A percentile compares a stretch with the other conserved stretches of the same genome.
These are phyloP conservation scores for Orthosia incerta DNA, from an alignment of 2,888 invertebrate species.

Conservation along the genomic window DNA sequence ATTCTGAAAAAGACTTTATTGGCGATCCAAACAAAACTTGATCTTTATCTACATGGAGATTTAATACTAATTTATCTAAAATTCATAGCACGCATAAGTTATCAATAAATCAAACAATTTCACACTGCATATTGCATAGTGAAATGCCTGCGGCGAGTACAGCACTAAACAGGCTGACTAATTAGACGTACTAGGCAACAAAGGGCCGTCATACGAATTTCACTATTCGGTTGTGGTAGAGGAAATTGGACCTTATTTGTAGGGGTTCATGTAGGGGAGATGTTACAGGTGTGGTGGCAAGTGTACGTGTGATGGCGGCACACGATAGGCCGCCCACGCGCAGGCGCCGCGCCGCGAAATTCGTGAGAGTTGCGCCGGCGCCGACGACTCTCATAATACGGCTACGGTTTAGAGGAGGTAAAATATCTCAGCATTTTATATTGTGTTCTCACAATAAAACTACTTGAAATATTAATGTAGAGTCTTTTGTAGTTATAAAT, in stretches of 20 bases:
- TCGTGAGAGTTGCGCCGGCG: constrained; percentile 88
- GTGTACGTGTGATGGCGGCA: constrained; percentile 85
- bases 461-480: constrained; percentile 48
- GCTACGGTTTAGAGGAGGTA: constrained; percentile 62
- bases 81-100: constrained; percentile 64
- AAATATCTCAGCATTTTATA: constrained; percentile 65
- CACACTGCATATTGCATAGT: constrained; percentile 81
- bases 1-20: constrained; percentile 50
- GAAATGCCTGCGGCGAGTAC: constrained; percentile 84
- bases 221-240: constrained; percentile 58
- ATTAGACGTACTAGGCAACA: constrained; percentile 90
- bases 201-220: constrained; percentile 79
- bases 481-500: constrained; percentile 48
- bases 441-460: constrained; percentile 54
- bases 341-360: constrained; percentile 88
- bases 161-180: constrained; percentile 90
- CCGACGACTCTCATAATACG: constrained; percentile 77
- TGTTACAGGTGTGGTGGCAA: constrained; percentile 73
- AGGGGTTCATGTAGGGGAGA: constrained; percentile 68
- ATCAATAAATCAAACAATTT: constrained; percentile 85
- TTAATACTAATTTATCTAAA: constrained; percentile 58
- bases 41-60: constrained; percentile 12
- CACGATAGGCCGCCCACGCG: constrained; percentile 89
- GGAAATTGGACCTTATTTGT: constrained; percentile 73
- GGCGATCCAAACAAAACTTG: constrained; percentile 6